Evolutionary conservation across 2,797 vertebrate genomes (phyloP).

Genomic region (Austrolebias charrua): DNA sequence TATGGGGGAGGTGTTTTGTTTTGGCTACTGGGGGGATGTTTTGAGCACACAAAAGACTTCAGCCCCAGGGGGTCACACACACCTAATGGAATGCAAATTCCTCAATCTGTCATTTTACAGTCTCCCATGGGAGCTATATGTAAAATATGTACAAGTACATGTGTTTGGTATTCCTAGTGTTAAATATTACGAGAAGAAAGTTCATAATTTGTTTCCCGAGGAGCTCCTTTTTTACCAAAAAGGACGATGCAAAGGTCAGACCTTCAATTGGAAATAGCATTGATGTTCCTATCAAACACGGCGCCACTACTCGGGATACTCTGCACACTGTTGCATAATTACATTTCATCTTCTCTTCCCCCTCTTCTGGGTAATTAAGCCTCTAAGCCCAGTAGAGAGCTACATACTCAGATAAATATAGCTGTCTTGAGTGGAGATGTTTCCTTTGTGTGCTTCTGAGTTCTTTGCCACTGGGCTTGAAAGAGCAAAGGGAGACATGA

Average conservation of each 20-base stretch:
- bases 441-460: constrained; percentile 45
- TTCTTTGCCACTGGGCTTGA: constrained; percentile 62
- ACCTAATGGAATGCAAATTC: too few relatives aligned
- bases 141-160: too few relatives aligned
- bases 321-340: constrained; percentile 56
- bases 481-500: constrained; percentile 55
- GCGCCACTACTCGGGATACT: constrained; percentile 26
- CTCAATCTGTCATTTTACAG: too few relatives aligned
- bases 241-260: constrained; percentile 31
- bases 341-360: constrained; percentile 57
- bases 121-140: too few relatives aligned
- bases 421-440: constrained; percentile 53
- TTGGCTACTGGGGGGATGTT: too few relatives aligned
- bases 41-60: too few relatives aligned
- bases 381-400: constrained; percentile 55
- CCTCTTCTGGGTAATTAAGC: constrained; percentile 69
- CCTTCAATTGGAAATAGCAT: constrained; percentile 10
- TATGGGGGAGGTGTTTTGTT: too few relatives aligned
- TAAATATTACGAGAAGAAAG: constrained; percentile 31
- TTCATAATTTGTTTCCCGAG: constrained; percentile 23
- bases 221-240: constrained; percentile 26
- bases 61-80: too few relatives aligned
- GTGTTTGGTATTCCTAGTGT: too few relatives aligned
- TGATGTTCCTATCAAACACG: constrained; percentile 28
- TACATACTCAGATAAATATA: constrained; percentile 64